Evolutionary conservation across 1,140 invertebrate genomes (phyloP).

Genomic region (Polyergus mexicanus): DNA sequence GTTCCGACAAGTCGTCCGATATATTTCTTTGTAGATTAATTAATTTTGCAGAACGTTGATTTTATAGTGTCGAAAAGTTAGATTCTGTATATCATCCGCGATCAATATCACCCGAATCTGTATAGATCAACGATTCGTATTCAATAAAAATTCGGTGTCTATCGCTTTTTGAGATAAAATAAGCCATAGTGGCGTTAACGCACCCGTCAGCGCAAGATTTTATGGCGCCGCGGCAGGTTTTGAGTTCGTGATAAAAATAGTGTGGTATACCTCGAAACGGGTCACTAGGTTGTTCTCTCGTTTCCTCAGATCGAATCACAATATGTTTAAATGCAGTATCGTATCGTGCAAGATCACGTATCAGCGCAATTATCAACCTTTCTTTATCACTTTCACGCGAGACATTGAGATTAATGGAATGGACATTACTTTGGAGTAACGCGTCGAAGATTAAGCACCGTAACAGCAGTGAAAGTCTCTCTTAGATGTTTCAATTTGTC

Average conservation of each 20-base stretch:
- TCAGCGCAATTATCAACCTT: conserved; percentile 28
- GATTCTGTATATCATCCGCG: background rate
- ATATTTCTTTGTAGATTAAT: background rate
- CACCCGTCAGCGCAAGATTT: conserved; percentile 74
- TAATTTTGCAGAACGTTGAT: background rate
- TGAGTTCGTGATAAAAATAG: conserved; percentile 82
- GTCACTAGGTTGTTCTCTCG: conserved; percentile 82
- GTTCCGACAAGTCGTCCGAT: background rate
- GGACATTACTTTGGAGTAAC: conserved; percentile 10
- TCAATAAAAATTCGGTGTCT: background rate
- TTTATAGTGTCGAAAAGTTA: conserved; percentile 1
- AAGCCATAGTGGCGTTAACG: conserved; percentile 61
- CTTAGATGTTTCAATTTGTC: background rate
- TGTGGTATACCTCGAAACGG: conserved; percentile 81
- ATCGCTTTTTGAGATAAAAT: conserved; percentile 47
- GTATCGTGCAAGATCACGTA: conserved; percentile 34
- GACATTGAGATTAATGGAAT: conserved; percentile 19
- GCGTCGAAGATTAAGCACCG: background rate
- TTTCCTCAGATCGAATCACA: conserved; percentile 72
- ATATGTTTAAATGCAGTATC: conserved; percentile 58
- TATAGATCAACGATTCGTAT: background rate
- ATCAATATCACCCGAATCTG: too few species aligned
- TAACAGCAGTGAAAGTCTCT: background rate
- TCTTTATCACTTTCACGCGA: conserved; percentile 13
- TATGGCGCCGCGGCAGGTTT: conserved; percentile 75